Conservation (phyloP, 2,113 vertebrate genomes). For the Sinocyclocheilus maitianheensis region DNA sequence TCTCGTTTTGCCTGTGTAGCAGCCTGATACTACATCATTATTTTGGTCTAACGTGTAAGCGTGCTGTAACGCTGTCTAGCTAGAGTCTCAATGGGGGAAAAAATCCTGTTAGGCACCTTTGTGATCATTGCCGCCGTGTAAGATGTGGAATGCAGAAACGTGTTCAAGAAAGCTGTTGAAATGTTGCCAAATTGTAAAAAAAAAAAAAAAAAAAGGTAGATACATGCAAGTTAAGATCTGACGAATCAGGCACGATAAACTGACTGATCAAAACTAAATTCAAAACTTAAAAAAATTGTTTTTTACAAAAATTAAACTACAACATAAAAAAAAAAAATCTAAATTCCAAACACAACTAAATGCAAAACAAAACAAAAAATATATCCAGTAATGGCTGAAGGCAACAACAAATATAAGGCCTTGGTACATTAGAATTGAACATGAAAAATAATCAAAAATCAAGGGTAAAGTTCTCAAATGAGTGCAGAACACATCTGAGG, state of each 20-base stretch:
- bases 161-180: conserved; percentile 59
- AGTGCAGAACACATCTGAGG: conserved; percentile 66
- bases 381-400: conserved; percentile 56
- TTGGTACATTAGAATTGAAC: conserved; percentile 68
- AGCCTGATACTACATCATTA: conserved; percentile 33
- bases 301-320: no score
- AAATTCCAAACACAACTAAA: conserved; percentile 43
- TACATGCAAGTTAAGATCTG: conserved; percentile 53
- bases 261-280: conserved; percentile 39
- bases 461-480: conserved; percentile 73
- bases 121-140: conserved; percentile 75
- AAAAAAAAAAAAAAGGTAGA: conserved; percentile 60
- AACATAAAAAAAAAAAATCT: conserved; percentile 32
- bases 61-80: conserved; percentile 32
- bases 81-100: conserved; percentile 59
- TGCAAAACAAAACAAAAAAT: neutral
- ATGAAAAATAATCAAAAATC: conserved; percentile 63
- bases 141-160: conserved; percentile 73
- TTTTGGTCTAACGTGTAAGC: conserved; percentile 27
- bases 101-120: conserved; percentile 75
- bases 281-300: no score
- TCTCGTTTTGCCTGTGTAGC: neutral
- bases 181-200: conserved; percentile 44
- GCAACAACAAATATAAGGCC: conserved; percentile 84
- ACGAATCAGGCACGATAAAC: conserved; percentile 67